Base-by-base conservation (phyloP, 1,140 invertebrate species). In the Hypsibius dujardini region DNA sequence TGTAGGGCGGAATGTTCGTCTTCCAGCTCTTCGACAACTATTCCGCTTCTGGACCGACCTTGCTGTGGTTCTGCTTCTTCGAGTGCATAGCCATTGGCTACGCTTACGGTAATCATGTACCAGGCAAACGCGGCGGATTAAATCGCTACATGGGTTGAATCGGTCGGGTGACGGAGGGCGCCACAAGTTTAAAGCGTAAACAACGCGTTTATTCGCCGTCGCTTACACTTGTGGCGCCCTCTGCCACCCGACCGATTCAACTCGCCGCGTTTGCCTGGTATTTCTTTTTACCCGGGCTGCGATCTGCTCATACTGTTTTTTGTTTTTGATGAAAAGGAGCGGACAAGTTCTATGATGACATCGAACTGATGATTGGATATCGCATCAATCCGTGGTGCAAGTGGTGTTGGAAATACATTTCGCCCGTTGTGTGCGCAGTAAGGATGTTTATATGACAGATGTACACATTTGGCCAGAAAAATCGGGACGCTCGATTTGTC, bases 1-100 rank as follows among this genome's bases (percentile, higher is more conserved):
- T 82, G 72, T 75, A 85, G 85, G 86, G 86, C 42, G 86, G 86
- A 72, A 85, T 86, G 77, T 87, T 86, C 75, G 82, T 87, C 72
- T 87, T 87, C 76, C 86, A 87, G 79, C 74, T 87, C 71, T 86
- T 87, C 82, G 86, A 87, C 75, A 86, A 84, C 75, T 87, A 87
- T 75, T 85, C 86, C 7, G 86, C 89, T 14, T 81, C 80, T 74
- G 86, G 86, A 46, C 84, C 87, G 79, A 83, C 86, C 15, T 84
- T 89, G 1, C 86, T 89, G 46, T 79, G 85, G 12, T 85, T 88
- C 59, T 88, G 86, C 74, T 76, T 87, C n/a, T 79, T 86, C 70
- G 88, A 90, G 80, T 81, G 86, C 1, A 75, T 87, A n/a, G 85
- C 85, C 46, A 83, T 89, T 2, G 80, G 85, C 1, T 90, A 87